Percentiles rank a stretch among this genome's conserved stretches.
Evolutionary conservation across 2,888 invertebrate species (phyloP).

Genomic region (Odiellus spinosus): DNA sequence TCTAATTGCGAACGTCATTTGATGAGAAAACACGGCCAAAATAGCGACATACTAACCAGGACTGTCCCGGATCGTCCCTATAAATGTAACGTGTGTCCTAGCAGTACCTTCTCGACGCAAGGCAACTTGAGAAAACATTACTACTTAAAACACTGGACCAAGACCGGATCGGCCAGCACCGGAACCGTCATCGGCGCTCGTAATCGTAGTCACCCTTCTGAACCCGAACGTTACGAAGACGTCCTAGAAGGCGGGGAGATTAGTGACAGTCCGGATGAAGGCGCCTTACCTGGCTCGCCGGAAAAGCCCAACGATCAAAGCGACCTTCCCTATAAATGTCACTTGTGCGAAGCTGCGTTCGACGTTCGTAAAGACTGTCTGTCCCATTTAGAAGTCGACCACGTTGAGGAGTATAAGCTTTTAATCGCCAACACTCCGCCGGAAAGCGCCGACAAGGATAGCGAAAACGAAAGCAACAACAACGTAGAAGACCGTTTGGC

Average conservation of each 20-base stretch:
- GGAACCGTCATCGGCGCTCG: not conserved
- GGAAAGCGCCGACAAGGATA: conserved; percentile 20
- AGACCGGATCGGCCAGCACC: conserved; percentile 19
- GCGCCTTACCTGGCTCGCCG: conserved; percentile 21
- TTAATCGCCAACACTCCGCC: conserved; percentile 39
- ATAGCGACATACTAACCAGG: conserved; percentile 30
- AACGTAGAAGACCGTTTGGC: conserved; percentile 22
- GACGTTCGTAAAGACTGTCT: conserved; percentile 60
- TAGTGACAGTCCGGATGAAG: conserved; percentile 3
- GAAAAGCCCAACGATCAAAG: conserved; percentile 10
- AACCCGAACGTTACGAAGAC: conserved; percentile 4
- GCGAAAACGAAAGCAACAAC: conserved; percentile 15
- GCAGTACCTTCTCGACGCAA: conserved; percentile 58
- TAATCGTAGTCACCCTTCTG: not conserved
- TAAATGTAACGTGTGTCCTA: conserved; percentile 60
- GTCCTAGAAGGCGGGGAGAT: conserved; percentile 25
- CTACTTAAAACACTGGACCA: conserved; percentile 46
- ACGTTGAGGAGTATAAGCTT: conserved; percentile 59
- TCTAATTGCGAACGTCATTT: conserved; percentile 93
- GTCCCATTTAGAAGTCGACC: conserved; percentile 59
- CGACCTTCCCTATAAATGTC: conserved; percentile 61
- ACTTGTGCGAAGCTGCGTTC: conserved; percentile 76
- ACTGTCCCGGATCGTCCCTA: conserved; percentile 59
- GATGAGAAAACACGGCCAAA: conserved; percentile 53
- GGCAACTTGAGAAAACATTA: conserved; percentile 65